Base-by-base conservation (phyloP, 2,113 vertebrate genomes). In the Seriola quinqueradiata region DNA sequence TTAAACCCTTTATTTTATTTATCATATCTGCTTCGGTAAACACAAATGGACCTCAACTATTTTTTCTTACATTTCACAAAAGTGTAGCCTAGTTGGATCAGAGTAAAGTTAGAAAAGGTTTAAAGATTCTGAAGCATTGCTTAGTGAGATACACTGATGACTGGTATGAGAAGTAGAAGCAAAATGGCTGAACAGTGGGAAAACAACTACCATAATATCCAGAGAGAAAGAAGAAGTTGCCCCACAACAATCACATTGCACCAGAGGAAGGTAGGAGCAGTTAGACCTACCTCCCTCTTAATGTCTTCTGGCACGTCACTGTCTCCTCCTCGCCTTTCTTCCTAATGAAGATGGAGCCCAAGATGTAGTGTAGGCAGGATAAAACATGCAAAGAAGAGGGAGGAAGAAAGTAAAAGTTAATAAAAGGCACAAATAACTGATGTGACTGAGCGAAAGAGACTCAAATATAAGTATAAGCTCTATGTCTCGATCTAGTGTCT, bases 1-100 rank as follows among this genome's bases (percentile, higher is more conserved):
- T 81, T 4, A 74, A 52, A 40, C 32, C 44, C 28, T 38, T 36
- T 68, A 23, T 58, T 76, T 57, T 6, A 76, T 66, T 67, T 7
- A 17, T 67, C 8, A 48, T 16, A 57, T n/a, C 25, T 10, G 12
- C 36, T 76, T 57, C 10, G 28, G 48, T 8, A 66, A 75, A 42
- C 13, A 52, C n/a, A 52, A 59, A 25, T 58, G 8, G 8, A 4
- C n/a, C 21, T 54, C 11, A 11, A 0, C 1, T 11, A 66, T 46
- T 52, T 13, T 40, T 13, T 40, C 23, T 63, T 36, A 32, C 3
- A 21, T 46, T 42, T 23, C 46, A 50, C 16, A 60, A 11, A 8
- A 28, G 17, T 8, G 28, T 52, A 21, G n/a, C 44, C 8, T 13
- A 42, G 44, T 14, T 40, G 25, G 50, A 50, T 36, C 42, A 40